phyloP scores from a whole-genome alignment of 2,797 vertebrate genomes.

The Leptoclinus maculatus region DNA sequence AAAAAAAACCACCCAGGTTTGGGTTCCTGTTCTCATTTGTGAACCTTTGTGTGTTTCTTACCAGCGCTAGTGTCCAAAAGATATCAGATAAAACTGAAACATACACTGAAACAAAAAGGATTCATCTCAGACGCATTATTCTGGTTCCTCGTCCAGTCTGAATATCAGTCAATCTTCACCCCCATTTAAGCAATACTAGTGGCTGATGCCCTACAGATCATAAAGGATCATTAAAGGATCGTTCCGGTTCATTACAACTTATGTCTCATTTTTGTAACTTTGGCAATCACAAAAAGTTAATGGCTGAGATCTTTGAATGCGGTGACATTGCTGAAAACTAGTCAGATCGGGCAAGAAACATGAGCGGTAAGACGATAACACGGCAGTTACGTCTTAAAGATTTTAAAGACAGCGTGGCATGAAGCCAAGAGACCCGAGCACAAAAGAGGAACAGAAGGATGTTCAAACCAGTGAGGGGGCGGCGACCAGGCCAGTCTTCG shows the following conservation, averaged over 20 bases:
- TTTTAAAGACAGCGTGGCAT: not conserved
- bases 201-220: not conserved
- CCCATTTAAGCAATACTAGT: no score
- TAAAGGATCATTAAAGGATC: no score
- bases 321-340: no score
- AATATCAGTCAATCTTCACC: no score
- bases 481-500: not conserved
- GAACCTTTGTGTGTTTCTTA: no score
- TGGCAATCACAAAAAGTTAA: no score
- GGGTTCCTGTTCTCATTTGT: not conserved
- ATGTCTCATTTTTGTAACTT: no score
- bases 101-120: not conserved
- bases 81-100: slow-evolving; percentile 2
- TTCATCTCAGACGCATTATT: no score
- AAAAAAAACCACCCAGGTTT: not conserved
- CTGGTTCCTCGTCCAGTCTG: no score
- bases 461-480: not conserved
- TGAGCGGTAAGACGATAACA: not conserved
- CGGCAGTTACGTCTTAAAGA: not conserved
- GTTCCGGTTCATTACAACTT: not conserved
- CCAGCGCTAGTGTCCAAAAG: not conserved
- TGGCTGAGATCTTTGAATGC: no score
- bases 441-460: not conserved
- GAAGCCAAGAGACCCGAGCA: not conserved
- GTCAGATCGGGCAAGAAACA: not conserved